Evolutionary conservation across 1,140 invertebrate species (phyloP).

Genomic region (Cryptotermes secundus): DNA sequence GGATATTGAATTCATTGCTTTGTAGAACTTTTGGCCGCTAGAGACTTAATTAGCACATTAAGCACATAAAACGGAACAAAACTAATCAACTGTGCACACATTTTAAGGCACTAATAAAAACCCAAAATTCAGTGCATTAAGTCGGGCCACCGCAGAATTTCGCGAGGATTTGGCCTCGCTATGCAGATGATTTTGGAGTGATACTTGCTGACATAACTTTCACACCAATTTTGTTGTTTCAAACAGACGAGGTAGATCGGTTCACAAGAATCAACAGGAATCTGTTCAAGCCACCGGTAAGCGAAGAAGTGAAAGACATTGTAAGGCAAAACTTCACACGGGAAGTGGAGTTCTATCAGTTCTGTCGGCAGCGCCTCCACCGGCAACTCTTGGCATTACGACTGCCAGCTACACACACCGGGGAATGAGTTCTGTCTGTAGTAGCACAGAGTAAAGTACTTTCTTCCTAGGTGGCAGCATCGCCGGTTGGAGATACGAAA

Average conservation of each 20-base stretch:
- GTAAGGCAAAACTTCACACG: constrained; percentile 82
- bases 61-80: no score
- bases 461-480: no score
- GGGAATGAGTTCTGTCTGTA: neutral
- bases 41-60: no score
- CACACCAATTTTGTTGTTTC: constrained; percentile 15
- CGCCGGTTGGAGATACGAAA: no score
- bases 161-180: no score
- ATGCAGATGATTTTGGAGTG: no score
- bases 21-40: no score
- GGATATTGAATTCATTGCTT: no score
- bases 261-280: constrained; percentile 82
- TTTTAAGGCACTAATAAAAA: no score
- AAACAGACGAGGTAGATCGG: constrained; percentile 68
- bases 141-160: no score
- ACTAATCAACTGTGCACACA: no score
- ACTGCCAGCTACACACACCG: constrained; percentile 37
- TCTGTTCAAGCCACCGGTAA: constrained; percentile 82
- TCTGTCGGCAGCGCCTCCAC: constrained; percentile 80
- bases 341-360: constrained; percentile 91
- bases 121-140: no score
- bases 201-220: neutral
- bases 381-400: constrained; percentile 74
- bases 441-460: neutral
- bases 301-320: constrained; percentile 82